These are phyloP conservation scores for Leptatherina wallacei DNA, from an alignment of 2,797 vertebrate species.

Conservation along the genomic window DNA sequence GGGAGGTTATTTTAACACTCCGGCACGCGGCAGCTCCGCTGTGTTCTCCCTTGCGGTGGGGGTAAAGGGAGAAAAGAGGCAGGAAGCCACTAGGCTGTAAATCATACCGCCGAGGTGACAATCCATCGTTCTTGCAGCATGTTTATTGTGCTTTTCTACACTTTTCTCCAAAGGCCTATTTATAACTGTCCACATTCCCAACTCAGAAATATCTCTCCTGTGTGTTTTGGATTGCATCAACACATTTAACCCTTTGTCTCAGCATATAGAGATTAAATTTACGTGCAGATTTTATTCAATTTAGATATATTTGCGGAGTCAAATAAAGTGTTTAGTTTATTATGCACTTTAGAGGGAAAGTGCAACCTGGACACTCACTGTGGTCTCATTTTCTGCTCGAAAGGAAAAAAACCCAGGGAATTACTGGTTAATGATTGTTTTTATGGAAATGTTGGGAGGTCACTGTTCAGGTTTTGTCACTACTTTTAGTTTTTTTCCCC, in stretches of 20 bases:
- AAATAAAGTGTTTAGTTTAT: conserved; percentile 8
- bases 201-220: conserved; percentile 48
- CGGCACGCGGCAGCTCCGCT: conserved; percentile 59
- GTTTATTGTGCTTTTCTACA: conserved; percentile 77
- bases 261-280: neutral
- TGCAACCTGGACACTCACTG: neutral
- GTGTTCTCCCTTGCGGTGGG: conserved; percentile 47
- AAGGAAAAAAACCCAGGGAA: conserved; percentile 28
- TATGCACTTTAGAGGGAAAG: conserved; percentile 23
- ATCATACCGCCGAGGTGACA: conserved; percentile 75
- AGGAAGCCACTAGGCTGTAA: conserved; percentile 74
- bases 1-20: conserved; percentile 68
- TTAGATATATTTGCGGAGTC: neutral
- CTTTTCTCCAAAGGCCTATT: conserved; percentile 62
- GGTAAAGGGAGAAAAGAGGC: conserved; percentile 53
- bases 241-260: conserved; percentile 37
- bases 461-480: conserved; percentile 32
- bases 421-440: conserved; percentile 50
- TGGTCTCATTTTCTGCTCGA: conserved; percentile 32
- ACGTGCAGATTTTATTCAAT: neutral
- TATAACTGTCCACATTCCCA: conserved; percentile 64
- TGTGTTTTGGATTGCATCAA: conserved; percentile 37
- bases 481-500: conserved; percentile 19
- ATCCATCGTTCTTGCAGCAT: conserved; percentile 69
- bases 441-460: conserved; percentile 52